These are phyloP conservation scores for Kryptolebias marmoratus DNA, from an alignment of 2,113 vertebrate genomes.

Conservation along the genomic window DNA sequence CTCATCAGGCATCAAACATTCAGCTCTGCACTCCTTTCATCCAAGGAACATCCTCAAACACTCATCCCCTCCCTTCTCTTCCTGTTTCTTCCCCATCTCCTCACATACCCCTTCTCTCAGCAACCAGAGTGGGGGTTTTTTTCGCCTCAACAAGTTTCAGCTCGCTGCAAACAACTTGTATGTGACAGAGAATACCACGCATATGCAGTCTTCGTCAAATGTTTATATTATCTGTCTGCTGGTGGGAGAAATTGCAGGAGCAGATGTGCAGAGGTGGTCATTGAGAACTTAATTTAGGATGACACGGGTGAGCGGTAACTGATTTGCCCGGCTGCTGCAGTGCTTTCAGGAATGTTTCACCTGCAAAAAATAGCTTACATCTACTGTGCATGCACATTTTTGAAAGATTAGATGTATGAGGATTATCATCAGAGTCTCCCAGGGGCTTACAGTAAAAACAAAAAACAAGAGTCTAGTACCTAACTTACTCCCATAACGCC, in stretches of 20 bases:
- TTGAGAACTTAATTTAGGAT: slow-evolving; percentile 61
- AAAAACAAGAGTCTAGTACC: slow-evolving; percentile 5
- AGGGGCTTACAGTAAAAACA: slow-evolving; percentile 20
- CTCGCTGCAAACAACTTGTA: slow-evolving; percentile 24
- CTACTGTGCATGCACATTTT: slow-evolving; percentile 13
- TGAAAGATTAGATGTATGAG: slow-evolving; percentile 24
- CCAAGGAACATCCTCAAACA: slow-evolving; percentile 18
- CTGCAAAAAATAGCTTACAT: slow-evolving; percentile 25
- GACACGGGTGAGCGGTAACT: slow-evolving; percentile 43
- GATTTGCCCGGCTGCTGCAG: slow-evolving; percentile 53
- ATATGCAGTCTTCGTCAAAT: slow-evolving; percentile 18
- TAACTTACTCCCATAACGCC: slow-evolving; percentile 37
- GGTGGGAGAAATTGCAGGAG: slow-evolving; percentile 31
- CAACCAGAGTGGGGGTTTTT: slow-evolving; percentile 46
- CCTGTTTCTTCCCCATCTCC: slow-evolving; percentile 21
- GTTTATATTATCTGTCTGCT: slow-evolving; percentile 60
- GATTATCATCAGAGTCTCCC: slow-evolving; percentile 42
- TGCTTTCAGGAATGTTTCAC: slow-evolving; percentile 45
- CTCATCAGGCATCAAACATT: slow-evolving; percentile 36
- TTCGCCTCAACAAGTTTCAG: slow-evolving; percentile 49
- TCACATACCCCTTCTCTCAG: background rate
- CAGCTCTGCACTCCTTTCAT: slow-evolving; percentile 11
- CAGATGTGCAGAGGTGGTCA: slow-evolving; percentile 60
- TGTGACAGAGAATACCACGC: slow-evolving; percentile 1
- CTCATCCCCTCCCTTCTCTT: slow-evolving; percentile 20